Evolutionary conservation across 2,888 invertebrate genomes (phyloP).

Genomic region (Caenorhabditis wallacei): DNA sequence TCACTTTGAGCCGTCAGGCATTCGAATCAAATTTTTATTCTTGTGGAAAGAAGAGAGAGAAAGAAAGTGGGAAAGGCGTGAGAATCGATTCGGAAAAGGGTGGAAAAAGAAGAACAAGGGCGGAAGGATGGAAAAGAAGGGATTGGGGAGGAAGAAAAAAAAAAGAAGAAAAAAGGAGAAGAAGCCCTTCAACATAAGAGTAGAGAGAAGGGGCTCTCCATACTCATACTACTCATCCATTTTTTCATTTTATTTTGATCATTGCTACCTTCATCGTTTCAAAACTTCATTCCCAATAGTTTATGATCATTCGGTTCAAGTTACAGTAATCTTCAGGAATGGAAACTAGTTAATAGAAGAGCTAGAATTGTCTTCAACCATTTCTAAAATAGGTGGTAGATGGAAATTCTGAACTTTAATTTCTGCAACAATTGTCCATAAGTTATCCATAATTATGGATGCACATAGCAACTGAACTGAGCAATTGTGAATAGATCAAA

Average conservation of each 20-base stretch:
- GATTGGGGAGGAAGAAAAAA: conserved; percentile 28
- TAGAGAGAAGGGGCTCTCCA: conserved; percentile 29
- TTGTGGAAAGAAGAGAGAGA: conserved; percentile 6
- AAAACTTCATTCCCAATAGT: too few species aligned
- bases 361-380: too few species aligned
- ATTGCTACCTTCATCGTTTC: conserved; percentile 16
- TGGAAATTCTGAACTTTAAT: too few species aligned
- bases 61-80: conserved; percentile 47
- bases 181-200: conserved; percentile 35
- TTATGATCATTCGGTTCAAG: too few species aligned
- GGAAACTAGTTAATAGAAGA: too few species aligned
- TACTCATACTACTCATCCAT: conserved; percentile 40
- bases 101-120: conserved; percentile 23
- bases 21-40: conserved; percentile 61
- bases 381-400: too few species aligned
- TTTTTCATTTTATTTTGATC: conserved; percentile 1
- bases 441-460: too few species aligned
- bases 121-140: conserved; percentile 25
- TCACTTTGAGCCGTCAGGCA: conserved; percentile 41
- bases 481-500: too few species aligned
- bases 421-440: too few species aligned
- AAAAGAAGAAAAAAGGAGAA: conserved; percentile 13
- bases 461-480: too few species aligned
- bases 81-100: conserved; percentile 47
- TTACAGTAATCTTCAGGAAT: too few species aligned